phyloP scores from a whole-genome alignment of 2,888 invertebrate genomes.

The Cephus spinipes region DNA sequence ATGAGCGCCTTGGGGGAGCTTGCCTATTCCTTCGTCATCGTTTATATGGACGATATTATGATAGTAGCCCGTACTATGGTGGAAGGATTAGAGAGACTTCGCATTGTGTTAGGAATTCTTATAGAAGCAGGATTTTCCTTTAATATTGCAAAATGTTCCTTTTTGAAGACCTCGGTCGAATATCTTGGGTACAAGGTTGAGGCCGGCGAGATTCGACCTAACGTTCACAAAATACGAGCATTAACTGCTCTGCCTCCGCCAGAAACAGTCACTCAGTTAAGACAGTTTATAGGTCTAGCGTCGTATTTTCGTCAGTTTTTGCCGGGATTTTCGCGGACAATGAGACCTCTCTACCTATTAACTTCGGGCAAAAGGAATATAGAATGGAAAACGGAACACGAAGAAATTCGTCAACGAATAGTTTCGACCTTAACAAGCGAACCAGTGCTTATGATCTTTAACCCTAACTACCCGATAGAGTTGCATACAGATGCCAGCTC shows the following conservation, averaged over 20 bases:
- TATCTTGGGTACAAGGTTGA: constrained; percentile 25
- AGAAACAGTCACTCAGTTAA: constrained; percentile 28
- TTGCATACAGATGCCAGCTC: constrained; percentile 21
- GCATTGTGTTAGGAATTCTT: constrained; percentile 25
- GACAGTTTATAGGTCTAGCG: constrained; percentile 26
- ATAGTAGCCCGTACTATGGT: constrained; percentile 22
- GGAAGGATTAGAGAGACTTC: constrained; percentile 28
- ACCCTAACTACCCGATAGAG: neutral
- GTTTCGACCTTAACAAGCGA: neutral
- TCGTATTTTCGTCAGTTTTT: constrained; percentile 25
- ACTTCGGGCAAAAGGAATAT: neutral
- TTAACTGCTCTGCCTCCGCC: constrained; percentile 19
- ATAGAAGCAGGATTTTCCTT: constrained; percentile 27
- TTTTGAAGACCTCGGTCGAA: constrained; percentile 25
- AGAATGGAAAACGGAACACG: constrained; percentile 9
- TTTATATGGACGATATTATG: constrained; percentile 34
- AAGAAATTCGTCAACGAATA: neutral
- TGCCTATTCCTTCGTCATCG: constrained; percentile 15
- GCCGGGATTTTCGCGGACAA: neutral
- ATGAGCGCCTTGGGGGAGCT: too few relatives aligned
- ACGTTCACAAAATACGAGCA: constrained; percentile 21
- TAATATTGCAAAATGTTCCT: constrained; percentile 31
- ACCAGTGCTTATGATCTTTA: constrained; percentile 9
- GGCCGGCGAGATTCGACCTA: constrained; percentile 21
- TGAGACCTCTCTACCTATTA: neutral